These are phyloP conservation scores for Pristionchus pacificus DNA, from an alignment of 1,140 invertebrate species.

Conservation along the genomic window DNA sequence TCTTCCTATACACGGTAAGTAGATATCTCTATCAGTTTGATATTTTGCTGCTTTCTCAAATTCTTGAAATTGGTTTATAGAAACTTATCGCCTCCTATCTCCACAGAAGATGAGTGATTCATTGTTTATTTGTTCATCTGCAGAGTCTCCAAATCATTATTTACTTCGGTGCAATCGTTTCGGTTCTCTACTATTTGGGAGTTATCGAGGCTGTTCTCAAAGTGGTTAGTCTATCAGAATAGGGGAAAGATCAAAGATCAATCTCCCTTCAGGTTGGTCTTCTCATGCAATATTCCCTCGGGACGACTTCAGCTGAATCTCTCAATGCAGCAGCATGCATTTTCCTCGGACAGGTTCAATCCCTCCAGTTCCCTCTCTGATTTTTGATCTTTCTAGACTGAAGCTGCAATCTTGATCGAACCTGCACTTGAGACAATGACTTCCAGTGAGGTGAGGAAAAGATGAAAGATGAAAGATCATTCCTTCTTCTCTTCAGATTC, in stretches of 20 bases:
- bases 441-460: too few species aligned
- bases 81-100: not conserved
- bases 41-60: too few species aligned
- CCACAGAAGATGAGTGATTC: not conserved
- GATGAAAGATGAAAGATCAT: too few species aligned
- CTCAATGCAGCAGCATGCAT: slow-evolving; percentile 83
- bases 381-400: slow-evolving; percentile 76
- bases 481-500: too few species aligned
- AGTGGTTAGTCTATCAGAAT: slow-evolving; percentile 58
- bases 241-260: not conserved
- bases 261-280: not conserved
- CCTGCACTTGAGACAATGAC: slow-evolving; percentile 79
- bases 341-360: slow-evolving; percentile 82
- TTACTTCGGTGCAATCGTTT: slow-evolving; percentile 62
- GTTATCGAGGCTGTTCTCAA: slow-evolving; percentile 78
- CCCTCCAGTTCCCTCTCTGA: too few species aligned
- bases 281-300: slow-evolving; percentile 50
- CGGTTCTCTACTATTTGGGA: slow-evolving; percentile 80
- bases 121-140: slow-evolving; percentile 8
- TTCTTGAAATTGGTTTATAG: not conserved
- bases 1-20: slow-evolving; percentile 66
- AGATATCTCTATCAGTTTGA: too few species aligned
- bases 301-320: slow-evolving; percentile 84
- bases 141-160: slow-evolving; percentile 53
- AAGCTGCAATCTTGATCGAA: slow-evolving; percentile 79